Evolutionary conservation across 2,888 invertebrate species (phyloP).

Genomic region (Adineta ricciae): DNA sequence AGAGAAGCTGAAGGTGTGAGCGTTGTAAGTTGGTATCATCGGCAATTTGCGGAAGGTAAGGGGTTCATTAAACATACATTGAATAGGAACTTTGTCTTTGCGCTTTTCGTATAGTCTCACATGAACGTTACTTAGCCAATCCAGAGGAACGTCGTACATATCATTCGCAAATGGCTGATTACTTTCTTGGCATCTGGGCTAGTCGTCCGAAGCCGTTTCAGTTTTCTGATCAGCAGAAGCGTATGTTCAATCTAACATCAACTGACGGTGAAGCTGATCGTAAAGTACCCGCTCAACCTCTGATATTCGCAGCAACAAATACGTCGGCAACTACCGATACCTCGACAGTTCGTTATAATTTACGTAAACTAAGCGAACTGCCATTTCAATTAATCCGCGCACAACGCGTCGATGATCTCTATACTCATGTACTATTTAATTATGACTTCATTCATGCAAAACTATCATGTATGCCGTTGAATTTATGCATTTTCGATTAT

Average conservation of each 20-base stretch:
- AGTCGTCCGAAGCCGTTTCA: constrained; percentile 87
- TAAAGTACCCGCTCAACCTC: constrained; percentile 84
- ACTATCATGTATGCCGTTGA: constrained; percentile 82
- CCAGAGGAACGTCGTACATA: constrained; percentile 91
- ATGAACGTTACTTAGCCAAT: constrained; percentile 89
- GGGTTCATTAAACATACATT: background rate
- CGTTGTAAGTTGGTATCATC: constrained; percentile 95
- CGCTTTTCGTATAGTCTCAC: constrained; percentile 58
- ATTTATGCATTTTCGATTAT: constrained; percentile 83
- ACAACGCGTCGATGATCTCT: constrained; percentile 76
- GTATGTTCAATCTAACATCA: constrained; percentile 60
- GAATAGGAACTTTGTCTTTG: background rate
- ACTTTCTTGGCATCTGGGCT: constrained; percentile 87
- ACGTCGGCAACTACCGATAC: constrained; percentile 44
- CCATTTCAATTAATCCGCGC: constrained; percentile 87
- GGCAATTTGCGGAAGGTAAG: constrained; percentile 65
- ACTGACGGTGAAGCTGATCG: constrained; percentile 58
- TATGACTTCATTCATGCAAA: constrained; percentile 95
- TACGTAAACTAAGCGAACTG: constrained; percentile 79
- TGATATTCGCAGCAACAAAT: constrained; percentile 62
- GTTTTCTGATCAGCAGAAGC: constrained; percentile 88
- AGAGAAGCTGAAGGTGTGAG: constrained; percentile 92
- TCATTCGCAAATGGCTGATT: constrained; percentile 93
- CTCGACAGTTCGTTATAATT: constrained; percentile 74
- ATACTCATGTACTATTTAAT: constrained; percentile 83